Conservation (phyloP, 2,888 invertebrate species). For the Itoplectis maculator region DNA sequence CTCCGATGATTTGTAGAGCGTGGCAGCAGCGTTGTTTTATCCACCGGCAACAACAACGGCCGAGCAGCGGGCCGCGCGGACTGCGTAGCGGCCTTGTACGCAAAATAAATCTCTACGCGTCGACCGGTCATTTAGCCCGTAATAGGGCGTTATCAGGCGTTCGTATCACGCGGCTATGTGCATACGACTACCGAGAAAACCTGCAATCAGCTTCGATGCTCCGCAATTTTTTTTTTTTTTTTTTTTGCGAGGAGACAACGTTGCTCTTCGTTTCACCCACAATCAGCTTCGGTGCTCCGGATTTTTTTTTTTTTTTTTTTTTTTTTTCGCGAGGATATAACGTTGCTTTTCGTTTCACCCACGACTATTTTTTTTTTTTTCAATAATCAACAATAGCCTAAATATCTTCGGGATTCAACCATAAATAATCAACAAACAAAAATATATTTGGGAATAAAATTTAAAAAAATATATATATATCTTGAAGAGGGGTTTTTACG, state of each 20-base stretch:
- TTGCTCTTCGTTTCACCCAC: no score
- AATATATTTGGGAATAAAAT: no score
- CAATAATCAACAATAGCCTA: no score
- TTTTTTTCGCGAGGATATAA: no score
- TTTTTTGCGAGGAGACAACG: no score
- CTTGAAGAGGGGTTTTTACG: not conserved
- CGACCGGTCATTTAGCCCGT: slow-evolving; percentile 73
- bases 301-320: slow-evolving; percentile 15
- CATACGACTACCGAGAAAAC: not conserved
- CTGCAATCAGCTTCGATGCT: slow-evolving; percentile 31
- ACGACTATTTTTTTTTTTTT: no score
- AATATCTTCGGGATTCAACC: no score
- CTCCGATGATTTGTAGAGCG: slow-evolving; percentile 83
- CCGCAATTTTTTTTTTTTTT: slow-evolving; percentile 51
- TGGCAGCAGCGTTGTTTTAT: slow-evolving; percentile 79
- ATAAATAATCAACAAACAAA: no score
- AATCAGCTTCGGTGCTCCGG: slow-evolving; percentile 27
- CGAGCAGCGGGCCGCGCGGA: no score
- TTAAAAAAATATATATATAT: no score
- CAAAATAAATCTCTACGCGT: not conserved
- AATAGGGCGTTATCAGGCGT: slow-evolving; percentile 74
- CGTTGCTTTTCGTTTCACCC: no score
- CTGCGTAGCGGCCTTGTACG: slow-evolving; percentile 10
- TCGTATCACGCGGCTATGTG: slow-evolving; percentile 67
- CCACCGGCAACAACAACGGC: slow-evolving; percentile 65